Conservation (phyloP, 2,113 vertebrate genomes). For the Oreamnos americanus region DNA sequence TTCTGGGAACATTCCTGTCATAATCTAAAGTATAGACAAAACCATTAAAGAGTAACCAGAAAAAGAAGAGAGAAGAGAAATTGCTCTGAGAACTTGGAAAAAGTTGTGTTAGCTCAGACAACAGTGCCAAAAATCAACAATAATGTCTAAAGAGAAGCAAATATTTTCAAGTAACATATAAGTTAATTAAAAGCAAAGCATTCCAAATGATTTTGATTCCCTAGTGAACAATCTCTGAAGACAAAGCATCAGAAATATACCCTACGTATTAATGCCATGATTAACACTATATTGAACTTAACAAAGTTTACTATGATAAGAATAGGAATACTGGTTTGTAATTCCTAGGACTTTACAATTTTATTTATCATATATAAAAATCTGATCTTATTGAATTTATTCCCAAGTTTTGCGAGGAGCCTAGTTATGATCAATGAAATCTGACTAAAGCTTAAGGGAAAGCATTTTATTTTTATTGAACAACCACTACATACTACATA, state of each 20-base stretch:
- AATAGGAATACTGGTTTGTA: background rate
- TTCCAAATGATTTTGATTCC: background rate
- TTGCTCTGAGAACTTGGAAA: background rate
- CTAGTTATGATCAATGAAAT: background rate
- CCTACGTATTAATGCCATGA: background rate
- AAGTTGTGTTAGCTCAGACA: background rate
- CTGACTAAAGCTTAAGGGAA: background rate
- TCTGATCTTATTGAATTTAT: background rate
- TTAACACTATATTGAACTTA: background rate
- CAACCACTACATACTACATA: background rate
- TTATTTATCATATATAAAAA: background rate
- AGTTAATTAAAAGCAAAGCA: background rate
- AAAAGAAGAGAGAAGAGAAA: background rate
- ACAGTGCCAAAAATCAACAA: background rate
- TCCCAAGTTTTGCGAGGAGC: background rate
- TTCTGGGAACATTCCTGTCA: background rate
- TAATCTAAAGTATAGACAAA: background rate
- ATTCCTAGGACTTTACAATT: background rate
- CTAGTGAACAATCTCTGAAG: background rate
- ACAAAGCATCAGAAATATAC: background rate
- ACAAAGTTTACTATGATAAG: background rate
- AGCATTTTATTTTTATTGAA: background rate
- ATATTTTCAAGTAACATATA: background rate
- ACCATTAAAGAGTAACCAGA: background rate
- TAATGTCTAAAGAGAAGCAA: background rate